Evolutionary conservation across 1,140 invertebrate species (phyloP).

Genomic region (Vanessa atalanta): DNA sequence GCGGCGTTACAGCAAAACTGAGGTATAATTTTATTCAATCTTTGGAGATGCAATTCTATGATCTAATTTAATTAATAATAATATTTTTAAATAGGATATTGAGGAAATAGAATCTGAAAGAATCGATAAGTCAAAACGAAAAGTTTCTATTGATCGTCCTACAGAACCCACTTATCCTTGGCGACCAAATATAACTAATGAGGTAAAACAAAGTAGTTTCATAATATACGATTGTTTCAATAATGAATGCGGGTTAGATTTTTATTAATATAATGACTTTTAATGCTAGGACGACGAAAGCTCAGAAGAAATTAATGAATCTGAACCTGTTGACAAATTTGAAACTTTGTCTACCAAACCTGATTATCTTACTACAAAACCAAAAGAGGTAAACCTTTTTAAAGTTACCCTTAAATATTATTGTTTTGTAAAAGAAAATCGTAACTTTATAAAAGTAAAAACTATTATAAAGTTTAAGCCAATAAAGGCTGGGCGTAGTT

Average conservation of each 20-base stretch:
- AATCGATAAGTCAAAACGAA: conserved; percentile 36
- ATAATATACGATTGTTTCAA: neutral
- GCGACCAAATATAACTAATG: conserved; percentile 45
- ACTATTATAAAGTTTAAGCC: neutral
- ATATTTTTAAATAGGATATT: conserved; percentile 45
- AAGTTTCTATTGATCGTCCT: conserved; percentile 42
- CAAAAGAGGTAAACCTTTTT: conserved; percentile 14
- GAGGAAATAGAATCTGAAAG: conserved; percentile 42
- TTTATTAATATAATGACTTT: neutral
- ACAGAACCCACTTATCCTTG: conserved; percentile 50
- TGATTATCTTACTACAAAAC: neutral
- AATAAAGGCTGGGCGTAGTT: neutral
- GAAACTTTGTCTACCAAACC: neutral
- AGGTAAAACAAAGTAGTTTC: conserved; percentile 31
- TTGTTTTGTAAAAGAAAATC: neutral
- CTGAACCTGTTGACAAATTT: neutral
- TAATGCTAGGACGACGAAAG: conserved; percentile 14
- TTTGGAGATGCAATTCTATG: conserved; percentile 5
- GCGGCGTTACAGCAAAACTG: conserved; percentile 55
- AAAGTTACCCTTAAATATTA: neutral
- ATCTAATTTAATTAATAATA: conserved; percentile 30
- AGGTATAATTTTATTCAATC: conserved; percentile 46
- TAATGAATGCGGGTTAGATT: neutral
- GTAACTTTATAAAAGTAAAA: no score
- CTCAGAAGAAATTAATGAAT: conserved; percentile 10